phyloP scores from a whole-genome alignment of 2,113 vertebrate genomes.

The Otocyon megalotis region DNA sequence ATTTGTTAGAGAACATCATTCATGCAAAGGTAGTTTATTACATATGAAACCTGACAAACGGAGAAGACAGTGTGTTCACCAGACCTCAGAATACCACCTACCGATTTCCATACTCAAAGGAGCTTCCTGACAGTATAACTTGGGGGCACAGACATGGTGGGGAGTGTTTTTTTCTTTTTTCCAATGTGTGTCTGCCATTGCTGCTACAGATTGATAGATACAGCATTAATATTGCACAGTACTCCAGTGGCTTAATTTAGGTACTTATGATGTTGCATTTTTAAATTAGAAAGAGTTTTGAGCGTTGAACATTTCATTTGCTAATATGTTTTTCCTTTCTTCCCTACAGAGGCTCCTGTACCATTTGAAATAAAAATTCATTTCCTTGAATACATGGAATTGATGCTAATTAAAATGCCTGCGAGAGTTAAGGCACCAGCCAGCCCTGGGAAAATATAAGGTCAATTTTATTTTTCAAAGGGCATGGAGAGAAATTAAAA shows the following conservation, averaged over 20 bases:
- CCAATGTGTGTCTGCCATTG: not conserved
- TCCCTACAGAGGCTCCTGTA: constrained; percentile 54
- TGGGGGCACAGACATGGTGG: not conserved
- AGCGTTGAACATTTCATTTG: constrained; percentile 55
- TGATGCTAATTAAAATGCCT: constrained; percentile 78
- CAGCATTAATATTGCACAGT: not conserved
- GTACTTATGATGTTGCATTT: constrained; percentile 61
- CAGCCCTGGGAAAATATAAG: constrained; percentile 70
- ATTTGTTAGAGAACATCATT: not conserved
- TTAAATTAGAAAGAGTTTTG: constrained; percentile 71
- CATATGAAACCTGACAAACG: not conserved
- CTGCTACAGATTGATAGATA: not conserved
- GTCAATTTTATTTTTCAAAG: constrained; percentile 79
- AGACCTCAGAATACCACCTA: constrained; percentile 16
- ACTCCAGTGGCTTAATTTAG: constrained; percentile 44
- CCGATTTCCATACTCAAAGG: constrained; percentile 52
- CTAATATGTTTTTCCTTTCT: constrained; percentile 56
- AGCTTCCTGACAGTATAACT: not conserved
- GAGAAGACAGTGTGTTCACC: not conserved
- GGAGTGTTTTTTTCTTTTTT: not conserved
- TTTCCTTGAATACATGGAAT: constrained; percentile 71
- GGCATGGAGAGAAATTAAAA: constrained; percentile 72
- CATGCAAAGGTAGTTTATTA: not conserved
- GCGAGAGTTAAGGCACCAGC: constrained; percentile 59
- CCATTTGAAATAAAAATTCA: constrained; percentile 77